Conservation (phyloP, 1,140 invertebrate genomes). For the Periplaneta americana region DNA sequence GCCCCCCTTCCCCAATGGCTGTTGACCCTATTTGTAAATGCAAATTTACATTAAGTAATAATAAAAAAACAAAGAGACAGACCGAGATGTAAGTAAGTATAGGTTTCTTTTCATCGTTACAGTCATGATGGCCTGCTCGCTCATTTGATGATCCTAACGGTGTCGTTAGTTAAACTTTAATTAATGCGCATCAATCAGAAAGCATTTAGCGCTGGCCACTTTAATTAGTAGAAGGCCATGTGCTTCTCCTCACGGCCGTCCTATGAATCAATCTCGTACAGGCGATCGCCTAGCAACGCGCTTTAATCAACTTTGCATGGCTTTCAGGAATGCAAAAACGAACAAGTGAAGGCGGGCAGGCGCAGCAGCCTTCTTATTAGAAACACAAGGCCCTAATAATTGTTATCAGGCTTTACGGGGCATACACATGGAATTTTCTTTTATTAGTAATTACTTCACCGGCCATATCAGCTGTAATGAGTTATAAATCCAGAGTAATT, state of each 20-base stretch:
- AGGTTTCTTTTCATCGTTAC: background rate
- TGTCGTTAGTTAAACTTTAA: background rate
- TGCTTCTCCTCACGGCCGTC: background rate
- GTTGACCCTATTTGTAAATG: background rate
- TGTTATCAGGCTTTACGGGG: background rate
- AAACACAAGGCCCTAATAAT: background rate
- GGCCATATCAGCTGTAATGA: background rate
- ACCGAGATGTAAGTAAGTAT: too few relatives aligned
- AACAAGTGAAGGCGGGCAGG: background rate
- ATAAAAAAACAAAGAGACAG: background rate
- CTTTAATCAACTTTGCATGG: background rate
- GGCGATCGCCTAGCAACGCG: background rate
- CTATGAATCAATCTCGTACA: background rate
- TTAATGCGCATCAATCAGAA: background rate
- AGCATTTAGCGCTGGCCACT: background rate
- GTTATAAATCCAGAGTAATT: background rate
- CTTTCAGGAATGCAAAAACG: background rate
- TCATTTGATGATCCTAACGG: background rate
- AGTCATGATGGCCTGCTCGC: background rate
- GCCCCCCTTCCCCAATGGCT: background rate
- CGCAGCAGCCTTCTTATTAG: too few relatives aligned
- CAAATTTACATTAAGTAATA: background rate
- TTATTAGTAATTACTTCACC: background rate
- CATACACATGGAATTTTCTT: background rate
- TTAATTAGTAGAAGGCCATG: background rate